Percentiles rank a stretch among this genome's conserved stretches.
Conservation (phyloP, 1,140 invertebrate genomes). For the Dreissena polymorpha region DNA sequence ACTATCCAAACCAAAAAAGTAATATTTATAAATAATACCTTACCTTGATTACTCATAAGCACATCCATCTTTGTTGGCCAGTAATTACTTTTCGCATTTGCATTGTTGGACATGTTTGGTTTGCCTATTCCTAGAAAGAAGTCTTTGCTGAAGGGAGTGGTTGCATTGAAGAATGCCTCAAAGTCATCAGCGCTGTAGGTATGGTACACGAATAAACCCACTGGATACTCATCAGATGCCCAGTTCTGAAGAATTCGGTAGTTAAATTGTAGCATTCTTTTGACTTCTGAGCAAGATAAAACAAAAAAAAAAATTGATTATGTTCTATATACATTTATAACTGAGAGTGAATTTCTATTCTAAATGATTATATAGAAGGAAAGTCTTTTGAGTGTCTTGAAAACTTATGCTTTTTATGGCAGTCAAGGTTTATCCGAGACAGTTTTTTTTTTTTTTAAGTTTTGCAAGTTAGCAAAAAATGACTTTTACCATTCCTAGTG, state of each 20-base stretch:
- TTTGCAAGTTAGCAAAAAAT: too few relatives aligned
- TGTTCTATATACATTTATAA: too few relatives aligned
- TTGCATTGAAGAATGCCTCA: constrained; percentile 57
- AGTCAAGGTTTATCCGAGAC: too few relatives aligned
- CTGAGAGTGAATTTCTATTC: not conserved
- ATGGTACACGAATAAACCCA: constrained; percentile 68
- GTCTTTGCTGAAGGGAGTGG: constrained; percentile 57
- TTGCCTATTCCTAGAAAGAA: constrained; percentile 70
- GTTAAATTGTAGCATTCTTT: too few relatives aligned
- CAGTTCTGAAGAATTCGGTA: constrained; percentile 54
- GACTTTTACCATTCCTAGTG: constrained; percentile 33
- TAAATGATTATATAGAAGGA: not conserved
- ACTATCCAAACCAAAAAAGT: too few relatives aligned
- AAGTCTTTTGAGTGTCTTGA: not conserved
- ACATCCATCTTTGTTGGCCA: constrained; percentile 60
- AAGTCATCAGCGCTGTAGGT: constrained; percentile 70
- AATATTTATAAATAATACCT: not conserved
- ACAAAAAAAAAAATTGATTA: not conserved
- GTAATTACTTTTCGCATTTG: constrained; percentile 59
- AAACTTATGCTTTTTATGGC: not conserved
- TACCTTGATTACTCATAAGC: constrained; percentile 60
- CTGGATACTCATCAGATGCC: constrained; percentile 59
- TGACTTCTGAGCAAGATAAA: not conserved
- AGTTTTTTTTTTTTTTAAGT: too few relatives aligned
- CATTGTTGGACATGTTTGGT: constrained; percentile 69